These are phyloP conservation scores for Sebastiscus albofasciatus DNA, from an alignment of 2,797 vertebrate species.

Conservation along the genomic window DNA sequence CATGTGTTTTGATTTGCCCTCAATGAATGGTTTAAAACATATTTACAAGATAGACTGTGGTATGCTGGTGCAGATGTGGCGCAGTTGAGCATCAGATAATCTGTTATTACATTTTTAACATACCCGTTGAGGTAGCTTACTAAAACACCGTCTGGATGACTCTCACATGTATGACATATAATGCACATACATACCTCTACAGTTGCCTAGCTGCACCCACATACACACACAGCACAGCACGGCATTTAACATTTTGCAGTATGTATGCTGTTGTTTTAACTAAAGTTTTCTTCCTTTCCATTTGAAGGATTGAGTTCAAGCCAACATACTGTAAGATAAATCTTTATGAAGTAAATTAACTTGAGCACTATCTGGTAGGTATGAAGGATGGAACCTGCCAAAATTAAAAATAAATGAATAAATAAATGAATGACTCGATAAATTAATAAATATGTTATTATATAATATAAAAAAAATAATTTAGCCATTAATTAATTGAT, in stretches of 20 bases:
- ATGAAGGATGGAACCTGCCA: no score
- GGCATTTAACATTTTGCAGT: neutral
- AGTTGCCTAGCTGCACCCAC: neutral
- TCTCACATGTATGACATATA: neutral
- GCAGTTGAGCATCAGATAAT: neutral
- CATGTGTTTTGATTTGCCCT: neutral
- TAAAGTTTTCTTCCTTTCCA: neutral
- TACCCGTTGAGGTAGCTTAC: no score
- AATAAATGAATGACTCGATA: no score
- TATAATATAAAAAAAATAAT: no score
- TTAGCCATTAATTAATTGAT: no score
- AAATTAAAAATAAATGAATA: no score
- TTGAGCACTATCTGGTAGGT: no score
- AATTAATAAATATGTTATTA: no score
- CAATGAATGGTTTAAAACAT: neutral
- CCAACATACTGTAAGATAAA: neutral
- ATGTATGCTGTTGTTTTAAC: neutral
- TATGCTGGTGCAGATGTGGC: neutral
- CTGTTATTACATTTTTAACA: neutral
- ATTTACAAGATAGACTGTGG: neutral
- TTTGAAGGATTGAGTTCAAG: neutral
- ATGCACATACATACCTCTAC: neutral
- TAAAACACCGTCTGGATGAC: neutral
- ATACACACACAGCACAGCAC: no score
- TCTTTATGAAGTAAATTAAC: neutral